Base-by-base conservation (phyloP, 2,888 invertebrate genomes). In the Xestia c-nigrum region DNA sequence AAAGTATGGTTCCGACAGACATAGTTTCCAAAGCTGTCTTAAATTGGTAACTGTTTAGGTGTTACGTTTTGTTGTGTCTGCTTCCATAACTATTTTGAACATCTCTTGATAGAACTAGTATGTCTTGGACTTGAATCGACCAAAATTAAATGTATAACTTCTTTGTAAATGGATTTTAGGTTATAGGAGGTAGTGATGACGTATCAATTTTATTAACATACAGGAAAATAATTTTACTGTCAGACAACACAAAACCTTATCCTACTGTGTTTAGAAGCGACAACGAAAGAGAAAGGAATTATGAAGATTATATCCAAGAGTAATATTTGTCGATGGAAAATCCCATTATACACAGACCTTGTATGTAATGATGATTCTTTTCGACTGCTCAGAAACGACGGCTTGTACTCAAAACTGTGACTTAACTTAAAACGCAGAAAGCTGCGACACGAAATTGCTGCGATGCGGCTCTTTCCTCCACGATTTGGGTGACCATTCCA, bases 11-110 rank as follows among this genome's bases (percentile, higher is more conserved):
- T 7, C 16, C 46, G 43, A n/a, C 57, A 43, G n/a, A 50, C 12
- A 50, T n/a, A 19, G 50, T 14, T 43, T 68, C 46, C 50, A 68
- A 59, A 43, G 12, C 14, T 21, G 10, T 31, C 16, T 14, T 43
- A 50, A 67, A 77, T 59, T 16, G 38, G 3, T 16, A 64, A 40
- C 16, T 38, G 59, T 78, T 78, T 67, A 5, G 14, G 16, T 47
- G 5, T 50, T 31, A 78, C 57, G 10, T 59, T 2, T 68, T 52
- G 68, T 67, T 68, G 19, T 43, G 59, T 78, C 50, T 78, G 43
- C 16, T 31, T 31, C 12, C 3, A 43, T 43, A 21, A 47, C 38
- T 55, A 47, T 57, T 76, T 77, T 66, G 40, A 66, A 43, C 14
- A 40, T 78, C 3, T 40, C 19, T 78, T 43, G n/a, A 19, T 77